These are phyloP conservation scores for Pediacus dermestoides DNA, from an alignment of 2,888 invertebrate species.

Conservation along the genomic window DNA sequence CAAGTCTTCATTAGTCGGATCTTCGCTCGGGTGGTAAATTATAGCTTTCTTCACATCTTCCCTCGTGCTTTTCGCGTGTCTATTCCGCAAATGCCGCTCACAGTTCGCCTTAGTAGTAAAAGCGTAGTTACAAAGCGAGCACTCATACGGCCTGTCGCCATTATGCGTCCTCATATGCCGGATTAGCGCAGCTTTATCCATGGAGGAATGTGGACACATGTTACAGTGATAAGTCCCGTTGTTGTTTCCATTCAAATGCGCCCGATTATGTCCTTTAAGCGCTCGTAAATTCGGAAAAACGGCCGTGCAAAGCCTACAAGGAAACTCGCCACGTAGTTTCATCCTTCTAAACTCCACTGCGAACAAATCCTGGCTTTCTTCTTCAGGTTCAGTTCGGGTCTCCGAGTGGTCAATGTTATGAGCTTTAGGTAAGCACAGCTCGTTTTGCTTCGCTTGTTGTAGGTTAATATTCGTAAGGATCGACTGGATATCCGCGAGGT, in stretches of 20 bases:
- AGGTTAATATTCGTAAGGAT: conserved; percentile 75
- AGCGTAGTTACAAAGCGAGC: conserved; percentile 91
- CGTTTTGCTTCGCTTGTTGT: conserved; percentile 51
- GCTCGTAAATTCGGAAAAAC: conserved; percentile 86
- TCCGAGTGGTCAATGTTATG: conserved; percentile 27
- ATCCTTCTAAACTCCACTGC: conserved; percentile 83
- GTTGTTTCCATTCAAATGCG: conserved; percentile 74
- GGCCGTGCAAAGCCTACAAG: conserved; percentile 83
- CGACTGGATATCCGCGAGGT: conserved; percentile 82
- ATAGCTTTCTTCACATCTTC: conserved; percentile 87
- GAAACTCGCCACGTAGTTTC: conserved; percentile 86
- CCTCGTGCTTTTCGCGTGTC: conserved; percentile 80
- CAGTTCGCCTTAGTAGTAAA: conserved; percentile 98
- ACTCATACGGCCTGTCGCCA: conserved; percentile 92
- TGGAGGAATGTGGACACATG: conserved; percentile 84
- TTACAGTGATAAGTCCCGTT: conserved; percentile 85
- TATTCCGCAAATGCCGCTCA: conserved; percentile 88
- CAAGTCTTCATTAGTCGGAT: conserved; percentile 73
- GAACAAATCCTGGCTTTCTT: conserved; percentile 80
- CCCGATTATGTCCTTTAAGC: conserved; percentile 85
- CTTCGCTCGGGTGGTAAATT: conserved; percentile 82
- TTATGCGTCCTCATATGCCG: conserved; percentile 93
- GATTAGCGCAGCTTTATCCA: conserved; percentile 87
- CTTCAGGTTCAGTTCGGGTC: conserved; percentile 55
- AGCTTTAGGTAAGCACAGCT: conserved; percentile 25